A percentile compares a stretch with the other conserved stretches of the same genome.
phyloP scores from a whole-genome alignment of 2,888 invertebrate genomes.

The Salpingus planirostris region DNA sequence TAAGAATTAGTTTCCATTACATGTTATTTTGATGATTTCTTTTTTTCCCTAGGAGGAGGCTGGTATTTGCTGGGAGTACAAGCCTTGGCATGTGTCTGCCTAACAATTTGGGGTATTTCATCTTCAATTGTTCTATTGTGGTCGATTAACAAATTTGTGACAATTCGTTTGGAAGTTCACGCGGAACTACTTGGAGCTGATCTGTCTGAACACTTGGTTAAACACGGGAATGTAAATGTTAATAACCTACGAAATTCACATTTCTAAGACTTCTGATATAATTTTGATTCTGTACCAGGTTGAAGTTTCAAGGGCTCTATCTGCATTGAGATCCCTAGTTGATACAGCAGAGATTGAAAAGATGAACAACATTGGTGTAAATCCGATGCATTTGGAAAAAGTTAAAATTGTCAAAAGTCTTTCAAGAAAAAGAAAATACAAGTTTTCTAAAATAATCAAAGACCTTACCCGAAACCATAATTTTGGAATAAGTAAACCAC shows the following conservation, averaged over 20 bases:
- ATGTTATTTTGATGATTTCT: no score
- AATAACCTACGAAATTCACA: no score
- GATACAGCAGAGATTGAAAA: conserved; percentile 32
- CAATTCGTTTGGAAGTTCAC: conserved; percentile 77
- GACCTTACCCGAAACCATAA: conserved; percentile 34
- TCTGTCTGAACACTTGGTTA: conserved; percentile 75
- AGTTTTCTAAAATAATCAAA: conserved; percentile 31
- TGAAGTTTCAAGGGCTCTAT: conserved; percentile 65
- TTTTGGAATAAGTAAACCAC: conserved; percentile 33
- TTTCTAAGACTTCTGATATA: no score
- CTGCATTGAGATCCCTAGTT: conserved; percentile 58
- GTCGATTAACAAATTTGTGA: conserved; percentile 67
- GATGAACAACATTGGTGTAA: conserved; percentile 50
- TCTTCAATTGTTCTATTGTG: conserved; percentile 67
- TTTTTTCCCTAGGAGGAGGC: conserved; percentile 87
- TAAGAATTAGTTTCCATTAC: no score
- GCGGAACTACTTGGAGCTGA: conserved; percentile 86
- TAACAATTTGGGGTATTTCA: conserved; percentile 64
- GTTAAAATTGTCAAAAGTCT: conserved; percentile 41
- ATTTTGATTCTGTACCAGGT: no score
- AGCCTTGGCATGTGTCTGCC: conserved; percentile 59
- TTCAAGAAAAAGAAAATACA: conserved; percentile 27
- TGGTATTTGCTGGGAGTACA: conserved; percentile 84
- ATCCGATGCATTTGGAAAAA: conserved; percentile 56
- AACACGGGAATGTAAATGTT: conserved; percentile 54